Evolutionary conservation across 1,140 invertebrate genomes (phyloP), one percentile per base, ranked within the genome.

Genomic region (Trissolcus basalis): DNA sequence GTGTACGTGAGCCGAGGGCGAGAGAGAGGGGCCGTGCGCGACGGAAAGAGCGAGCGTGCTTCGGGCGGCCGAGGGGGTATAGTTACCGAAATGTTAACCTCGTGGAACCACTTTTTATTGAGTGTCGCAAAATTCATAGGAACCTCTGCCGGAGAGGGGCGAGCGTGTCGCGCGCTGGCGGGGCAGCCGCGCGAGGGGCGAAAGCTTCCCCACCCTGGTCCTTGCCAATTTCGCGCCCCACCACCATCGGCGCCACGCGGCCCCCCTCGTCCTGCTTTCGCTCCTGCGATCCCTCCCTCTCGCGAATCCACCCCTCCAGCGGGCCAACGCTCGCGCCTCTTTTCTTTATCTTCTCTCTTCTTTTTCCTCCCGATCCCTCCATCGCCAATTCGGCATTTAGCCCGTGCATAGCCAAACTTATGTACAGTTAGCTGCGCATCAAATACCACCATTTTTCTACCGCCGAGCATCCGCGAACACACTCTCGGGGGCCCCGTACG

Each of bases 61-160:
- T 70, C 65, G 83, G 79, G 78, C 81, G 80, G 80, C 79, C 85
- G 83, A 85, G 85, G 79, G 71, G 85, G 86, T 87, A 88, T 87
- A 87, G 87, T 88, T 87, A 87, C 86, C 87, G 86, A 88, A 88
- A 88, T 88, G 86, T 87, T 88, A 88, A 88, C 86, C 87, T 88
- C 86, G 87, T 88, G 86, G 86, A 88, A 88, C 87, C 85, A 87
- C 87, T 88, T 88, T 88, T 88, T 88, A 88, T 88, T 86, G 87
- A 87, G 86, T 88, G 86, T 88, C 87, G 87, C 87, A 85, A 88
- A 88, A 88, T 88, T 88, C 87, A 88, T 88, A 87, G 85, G 85
- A 86, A 86, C 82, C 86, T 83, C 82, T 49, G 63, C 63, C 36
- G 55, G 74, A 74, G 72, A 73, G 65, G 81, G 55, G 68, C 50